Evolutionary conservation across 2,113 vertebrate species (phyloP), one percentile per base, ranked within the genome.

Genomic region (Chloropsis cyanopogon): DNA sequence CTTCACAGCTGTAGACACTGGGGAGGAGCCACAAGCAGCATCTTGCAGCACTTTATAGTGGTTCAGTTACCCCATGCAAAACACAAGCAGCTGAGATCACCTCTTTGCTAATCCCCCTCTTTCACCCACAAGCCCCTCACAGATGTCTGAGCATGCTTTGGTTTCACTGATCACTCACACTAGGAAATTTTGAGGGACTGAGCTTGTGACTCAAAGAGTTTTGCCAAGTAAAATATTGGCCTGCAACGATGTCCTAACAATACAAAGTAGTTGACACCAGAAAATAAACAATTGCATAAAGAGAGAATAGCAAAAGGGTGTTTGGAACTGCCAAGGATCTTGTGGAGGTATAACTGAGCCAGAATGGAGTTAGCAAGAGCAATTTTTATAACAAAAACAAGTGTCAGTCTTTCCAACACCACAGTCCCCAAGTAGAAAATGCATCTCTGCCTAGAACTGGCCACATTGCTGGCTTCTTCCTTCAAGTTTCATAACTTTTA

Each of bases 141-240:
- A 94, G 92, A 95, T 91, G 96, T 60, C 90, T 75, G 83, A 84
- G 52, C 25, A 3, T 4, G 82, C 91, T 94, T 68, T 10, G 47
- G n/a, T 69, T 89, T 89, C 4, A 4, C 80, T 65, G 50, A 87
- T 80, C 85, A 12, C 69, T 94, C 96, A 65, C 93, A 92, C 86
- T 64, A 90, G 83, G 96, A 96, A 91, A 93, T 88, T 77, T 4
- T 92, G 90, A 90, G 83, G 91, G 88, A 60, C 76, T 9, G 37
- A 91, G 90, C 90, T 92, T 96, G 94, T 95, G 96, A 96, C 92
- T 93, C 52, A 0, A 17, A 93, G 57, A 15, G 47, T 92, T 95
- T 75, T 95, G 96, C 97, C 97, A 97, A 97, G 86, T 47, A 88
- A 96, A 97, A 97, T 92, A 97, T 52, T 96, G 94, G 96, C 94